A percentile compares a stretch with the other conserved stretches of the same genome.
Conservation (phyloP, 2,888 invertebrate species). For the Dasypogon diadema region DNA sequence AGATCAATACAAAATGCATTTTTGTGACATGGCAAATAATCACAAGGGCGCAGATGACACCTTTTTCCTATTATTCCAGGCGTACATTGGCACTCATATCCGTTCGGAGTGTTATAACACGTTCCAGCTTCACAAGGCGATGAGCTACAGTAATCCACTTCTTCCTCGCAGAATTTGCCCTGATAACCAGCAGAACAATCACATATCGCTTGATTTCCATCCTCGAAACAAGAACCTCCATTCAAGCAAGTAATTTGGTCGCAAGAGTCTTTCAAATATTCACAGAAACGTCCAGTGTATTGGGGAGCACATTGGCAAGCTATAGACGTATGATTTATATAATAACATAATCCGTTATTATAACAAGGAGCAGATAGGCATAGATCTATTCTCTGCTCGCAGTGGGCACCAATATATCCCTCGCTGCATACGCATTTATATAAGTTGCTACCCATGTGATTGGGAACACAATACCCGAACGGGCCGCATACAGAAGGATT, state of each 20-base stretch:
- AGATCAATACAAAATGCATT: constrained; percentile 69
- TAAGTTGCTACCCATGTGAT: constrained; percentile 60
- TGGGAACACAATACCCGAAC: constrained; percentile 65
- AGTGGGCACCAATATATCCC: constrained; percentile 71
- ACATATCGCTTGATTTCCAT: constrained; percentile 59
- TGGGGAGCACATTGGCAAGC: constrained; percentile 70
- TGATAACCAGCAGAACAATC: constrained; percentile 61
- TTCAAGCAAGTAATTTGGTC: constrained; percentile 65
- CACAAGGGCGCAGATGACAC: constrained; percentile 73
- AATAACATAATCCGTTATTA: constrained; percentile 70
- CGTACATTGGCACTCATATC: constrained; percentile 70
- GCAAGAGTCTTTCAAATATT: constrained; percentile 64
- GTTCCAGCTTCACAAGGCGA: constrained; percentile 68
- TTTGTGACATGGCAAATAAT: constrained; percentile 70
- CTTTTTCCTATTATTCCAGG: constrained; percentile 71
- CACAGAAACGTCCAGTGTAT: constrained; percentile 70
- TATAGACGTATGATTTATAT: constrained; percentile 59
- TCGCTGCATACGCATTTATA: constrained; percentile 70
- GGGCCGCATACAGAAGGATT: constrained; percentile 58
- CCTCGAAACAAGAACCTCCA: constrained; percentile 66
- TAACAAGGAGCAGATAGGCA: constrained; percentile 72
- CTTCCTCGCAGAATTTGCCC: constrained; percentile 70
- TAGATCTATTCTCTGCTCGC: constrained; percentile 69
- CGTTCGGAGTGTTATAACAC: constrained; percentile 65
- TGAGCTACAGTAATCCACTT: constrained; percentile 70